Conservation (phyloP, 1,140 invertebrate genomes). For the Drosophila ohnishii region DNA sequence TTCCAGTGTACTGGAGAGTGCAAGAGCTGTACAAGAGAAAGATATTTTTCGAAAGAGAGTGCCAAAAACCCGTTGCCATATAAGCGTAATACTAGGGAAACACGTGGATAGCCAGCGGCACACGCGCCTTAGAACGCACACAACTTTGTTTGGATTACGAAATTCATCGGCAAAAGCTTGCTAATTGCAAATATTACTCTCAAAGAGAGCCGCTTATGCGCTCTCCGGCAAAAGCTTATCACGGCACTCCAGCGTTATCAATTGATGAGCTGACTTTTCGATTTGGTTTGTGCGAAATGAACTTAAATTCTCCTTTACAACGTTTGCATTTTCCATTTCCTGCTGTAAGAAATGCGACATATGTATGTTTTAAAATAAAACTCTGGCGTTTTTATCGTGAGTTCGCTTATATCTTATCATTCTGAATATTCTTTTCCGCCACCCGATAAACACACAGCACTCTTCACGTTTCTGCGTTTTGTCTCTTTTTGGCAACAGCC, state of each 20-base stretch:
- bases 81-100: constrained; percentile 29
- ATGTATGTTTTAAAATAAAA: constrained; percentile 18
- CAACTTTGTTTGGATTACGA: constrained; percentile 45
- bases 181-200: constrained; percentile 10
- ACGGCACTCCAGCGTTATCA: constrained; percentile 54
- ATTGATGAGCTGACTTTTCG: constrained; percentile 24
- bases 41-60: neutral
- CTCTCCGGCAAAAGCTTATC: constrained; percentile 40
- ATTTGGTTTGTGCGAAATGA: constrained; percentile 6
- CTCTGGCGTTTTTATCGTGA: constrained; percentile 10
- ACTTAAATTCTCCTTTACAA: constrained; percentile 35
- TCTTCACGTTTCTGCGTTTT: neutral
- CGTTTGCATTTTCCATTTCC: constrained; percentile 41
- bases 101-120: constrained; percentile 43
- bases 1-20: neutral
- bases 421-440: constrained; percentile 31
- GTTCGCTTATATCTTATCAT: constrained; percentile 54
- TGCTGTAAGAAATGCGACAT: constrained; percentile 23
- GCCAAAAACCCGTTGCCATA: constrained; percentile 8
- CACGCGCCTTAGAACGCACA: constrained; percentile 36
- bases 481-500: constrained; percentile 12
- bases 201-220: neutral
- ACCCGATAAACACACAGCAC: constrained; percentile 2
- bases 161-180: constrained; percentile 40
- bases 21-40: neutral